These are phyloP conservation scores for Heterochromis multidens DNA, from an alignment of 2,113 vertebrate species.

Conservation along the genomic window DNA sequence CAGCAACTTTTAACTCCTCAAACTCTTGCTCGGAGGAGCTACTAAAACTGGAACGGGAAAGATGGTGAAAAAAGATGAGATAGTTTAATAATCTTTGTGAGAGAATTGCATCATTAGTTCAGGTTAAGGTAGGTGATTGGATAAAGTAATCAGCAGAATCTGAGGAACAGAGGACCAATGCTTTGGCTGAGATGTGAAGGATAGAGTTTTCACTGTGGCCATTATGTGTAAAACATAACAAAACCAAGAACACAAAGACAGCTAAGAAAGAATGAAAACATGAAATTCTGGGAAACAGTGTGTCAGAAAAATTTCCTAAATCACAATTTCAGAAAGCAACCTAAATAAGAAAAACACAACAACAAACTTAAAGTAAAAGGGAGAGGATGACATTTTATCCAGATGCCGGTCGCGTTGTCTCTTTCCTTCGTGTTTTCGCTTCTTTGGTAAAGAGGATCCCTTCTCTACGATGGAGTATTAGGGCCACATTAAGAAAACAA, in stretches of 20 bases:
- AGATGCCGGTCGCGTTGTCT: no score
- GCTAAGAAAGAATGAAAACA: background rate
- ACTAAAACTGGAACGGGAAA: background rate
- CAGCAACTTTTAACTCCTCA: background rate
- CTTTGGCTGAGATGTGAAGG: background rate
- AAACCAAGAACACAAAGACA: background rate
- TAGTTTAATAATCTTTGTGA: background rate
- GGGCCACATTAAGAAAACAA: no score
- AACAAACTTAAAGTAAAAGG: background rate
- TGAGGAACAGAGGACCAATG: background rate
- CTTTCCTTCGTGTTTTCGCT: no score
- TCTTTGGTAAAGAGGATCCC: no score
- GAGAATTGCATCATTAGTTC: background rate
- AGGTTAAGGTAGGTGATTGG: background rate
- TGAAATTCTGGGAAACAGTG: background rate
- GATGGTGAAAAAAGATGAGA: background rate
- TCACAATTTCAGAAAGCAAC: background rate
- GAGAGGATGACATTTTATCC: no score
- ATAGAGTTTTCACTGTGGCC: background rate
- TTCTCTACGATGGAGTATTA: no score
- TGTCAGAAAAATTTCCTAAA: background rate
- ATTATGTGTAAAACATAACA: background rate
- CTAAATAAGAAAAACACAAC: background rate
- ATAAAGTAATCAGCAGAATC: background rate
- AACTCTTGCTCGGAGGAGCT: background rate